phyloP scores from a whole-genome alignment of 2,113 vertebrate genomes.

The Ictalurus furcatus region DNA sequence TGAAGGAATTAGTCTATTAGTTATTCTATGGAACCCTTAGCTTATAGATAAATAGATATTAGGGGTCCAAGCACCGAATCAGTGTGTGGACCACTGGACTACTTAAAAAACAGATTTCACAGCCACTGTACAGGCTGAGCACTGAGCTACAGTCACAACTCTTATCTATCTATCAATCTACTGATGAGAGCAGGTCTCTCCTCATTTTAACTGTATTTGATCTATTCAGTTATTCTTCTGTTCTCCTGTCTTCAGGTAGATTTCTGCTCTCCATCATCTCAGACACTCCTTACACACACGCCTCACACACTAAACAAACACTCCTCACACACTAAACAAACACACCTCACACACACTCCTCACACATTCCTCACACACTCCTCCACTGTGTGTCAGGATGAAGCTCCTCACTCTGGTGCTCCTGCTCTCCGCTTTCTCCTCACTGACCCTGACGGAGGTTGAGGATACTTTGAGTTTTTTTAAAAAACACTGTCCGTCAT shows the following conservation, averaged over 20 bases:
- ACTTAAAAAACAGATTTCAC: no score
- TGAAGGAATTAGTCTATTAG: no score
- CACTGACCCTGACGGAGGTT: slow-evolving; percentile 7
- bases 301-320: no score
- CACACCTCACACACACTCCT: not conserved
- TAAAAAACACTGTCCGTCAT: not conserved
- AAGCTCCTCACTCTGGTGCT: not conserved
- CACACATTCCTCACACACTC: no score
- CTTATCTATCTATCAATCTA: no score
- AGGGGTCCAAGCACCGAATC: no score
- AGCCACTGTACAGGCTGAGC: no score
- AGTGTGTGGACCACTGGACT: no score
- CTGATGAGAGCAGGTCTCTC: no score
- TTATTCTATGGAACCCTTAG: no score
- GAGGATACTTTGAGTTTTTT: not conserved
- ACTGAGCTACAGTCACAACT: no score
- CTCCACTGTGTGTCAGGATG: not conserved
- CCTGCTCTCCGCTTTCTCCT: not conserved
- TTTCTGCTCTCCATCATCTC: not conserved
- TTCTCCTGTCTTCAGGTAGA: not conserved
- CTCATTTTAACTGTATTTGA: not conserved
- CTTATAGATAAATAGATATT: no score
- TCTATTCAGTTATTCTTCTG: not conserved
- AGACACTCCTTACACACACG: not conserved
- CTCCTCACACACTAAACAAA: not conserved